Evolutionary conservation across 2,113 vertebrate genomes (phyloP), one percentile per base, ranked within the genome.

Genomic region (Periophthalmodon schlosseri): DNA sequence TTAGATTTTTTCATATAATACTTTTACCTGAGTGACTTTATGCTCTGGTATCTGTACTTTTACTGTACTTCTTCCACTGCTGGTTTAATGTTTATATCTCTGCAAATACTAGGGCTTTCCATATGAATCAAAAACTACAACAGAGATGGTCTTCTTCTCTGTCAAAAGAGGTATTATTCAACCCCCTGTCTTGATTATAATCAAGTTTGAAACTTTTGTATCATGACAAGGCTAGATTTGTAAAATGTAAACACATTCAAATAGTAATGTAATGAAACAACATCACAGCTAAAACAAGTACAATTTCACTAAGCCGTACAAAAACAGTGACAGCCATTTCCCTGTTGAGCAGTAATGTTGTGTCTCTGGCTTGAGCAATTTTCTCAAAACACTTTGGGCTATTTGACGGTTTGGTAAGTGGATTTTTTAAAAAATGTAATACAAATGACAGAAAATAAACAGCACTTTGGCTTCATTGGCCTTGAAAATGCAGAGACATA

Each of bases 361-460:
- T 56, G 46, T 66, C 39, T 52, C 24, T 12, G 54, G 16, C 11
- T 23, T n/a, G 60, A 70, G 21, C 44, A 60, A 50, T 66, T 36
- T 60, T 58, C 12, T 24, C 23, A 23, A 67, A 67, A 28, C 28
- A 11, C 24, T 49, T 15, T 15, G 5, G 34, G 33, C 52, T 47
- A 46, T 57, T 18, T 63, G 49, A 67, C 8, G 34, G 28, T 66
- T 46, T 36, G 52, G 34, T 70, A 18, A 61, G 65, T 20, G 23
- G 72, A 68, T 77, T 68, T 60, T 16, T 16, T 46, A 67, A 73
- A 70, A 5, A 52, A 16, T 24, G 47, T 54, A 71, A 60, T 46
- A 58, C 39, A 64, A 77, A 74, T 74, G 52, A 16, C 50, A 66
- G n/a, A 58, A 72, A 57, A 63, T 49, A 65, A 65, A 65, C 63